phyloP scores from a whole-genome alignment of 2,888 invertebrate genomes.

The Heteromurus nitidus region DNA sequence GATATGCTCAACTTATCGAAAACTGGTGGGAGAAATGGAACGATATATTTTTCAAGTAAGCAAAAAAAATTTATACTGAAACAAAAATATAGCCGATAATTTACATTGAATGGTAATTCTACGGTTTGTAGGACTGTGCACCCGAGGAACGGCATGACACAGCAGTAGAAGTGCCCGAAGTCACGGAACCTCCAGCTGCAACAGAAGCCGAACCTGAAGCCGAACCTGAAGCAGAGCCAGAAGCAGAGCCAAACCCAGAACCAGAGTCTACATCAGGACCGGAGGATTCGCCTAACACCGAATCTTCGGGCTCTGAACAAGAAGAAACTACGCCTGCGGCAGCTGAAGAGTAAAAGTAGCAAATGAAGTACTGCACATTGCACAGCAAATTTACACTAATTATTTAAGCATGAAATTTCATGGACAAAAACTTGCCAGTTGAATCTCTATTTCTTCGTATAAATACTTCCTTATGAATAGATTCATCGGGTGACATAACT shows the following conservation, averaged over 20 bases:
- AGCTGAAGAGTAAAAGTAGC: neutral
- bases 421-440: too few relatives aligned
- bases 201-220: constrained; percentile 1
- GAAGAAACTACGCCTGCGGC: neutral
- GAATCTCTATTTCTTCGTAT: too few relatives aligned
- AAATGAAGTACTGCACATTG: neutral
- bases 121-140: constrained; percentile 19
- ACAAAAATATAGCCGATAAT: neutral
- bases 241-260: neutral
- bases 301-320: neutral
- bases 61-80: too few relatives aligned
- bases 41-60: neutral
- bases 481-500: too few relatives aligned
- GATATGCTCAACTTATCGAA: constrained; percentile 17
- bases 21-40: constrained; percentile 20
- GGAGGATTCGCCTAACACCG: neutral
- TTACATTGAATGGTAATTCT: too few relatives aligned
- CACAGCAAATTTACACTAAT: too few relatives aligned
- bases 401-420: too few relatives aligned
- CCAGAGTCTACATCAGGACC: constrained; percentile 5
- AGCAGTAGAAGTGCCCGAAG: neutral
- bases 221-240: constrained; percentile 2
- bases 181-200: constrained; percentile 10
- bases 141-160: neutral
- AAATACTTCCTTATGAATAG: neutral